Conservation (phyloP, 2,113 vertebrate species). For the Micronycteris hirsuta region DNA sequence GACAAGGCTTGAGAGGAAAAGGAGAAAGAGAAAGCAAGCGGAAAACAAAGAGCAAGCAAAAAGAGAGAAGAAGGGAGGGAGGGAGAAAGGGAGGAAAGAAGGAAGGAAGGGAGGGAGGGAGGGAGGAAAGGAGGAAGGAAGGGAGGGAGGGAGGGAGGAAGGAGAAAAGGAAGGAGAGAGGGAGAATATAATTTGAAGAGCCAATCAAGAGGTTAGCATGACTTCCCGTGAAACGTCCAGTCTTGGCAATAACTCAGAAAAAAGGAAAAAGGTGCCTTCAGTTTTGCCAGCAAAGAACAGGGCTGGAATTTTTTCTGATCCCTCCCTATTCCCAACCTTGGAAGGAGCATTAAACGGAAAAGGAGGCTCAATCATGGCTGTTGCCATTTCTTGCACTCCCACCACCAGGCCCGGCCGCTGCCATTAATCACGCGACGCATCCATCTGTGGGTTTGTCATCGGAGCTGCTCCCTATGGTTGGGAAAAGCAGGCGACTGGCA, state of each 20-base stretch:
- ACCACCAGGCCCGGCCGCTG: constrained; percentile 3
- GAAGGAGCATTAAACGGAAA: not conserved
- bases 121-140: no score
- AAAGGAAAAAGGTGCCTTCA: not conserved
- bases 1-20: not conserved
- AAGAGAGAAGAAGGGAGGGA: no score
- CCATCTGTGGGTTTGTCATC: constrained; percentile 68
- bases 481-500: constrained; percentile 36
- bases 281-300: not conserved
- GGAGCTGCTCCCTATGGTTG: constrained; percentile 7
- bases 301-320: not conserved
- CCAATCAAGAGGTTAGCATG: not conserved
- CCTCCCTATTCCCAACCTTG: not conserved
- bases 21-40: not conserved
- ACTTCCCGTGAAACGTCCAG: not conserved
- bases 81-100: no score
- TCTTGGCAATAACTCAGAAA: not conserved
- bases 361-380: not conserved
- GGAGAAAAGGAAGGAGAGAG: no score
- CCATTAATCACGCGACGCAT: constrained; percentile 55
- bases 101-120: no score
- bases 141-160: no score
- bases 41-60: not conserved
- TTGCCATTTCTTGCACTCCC: not conserved
- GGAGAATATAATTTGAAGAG: not conserved